These are phyloP conservation scores for Wiebesia pumilae DNA, from an alignment of 1,140 invertebrate genomes.

Conservation along the genomic window DNA sequence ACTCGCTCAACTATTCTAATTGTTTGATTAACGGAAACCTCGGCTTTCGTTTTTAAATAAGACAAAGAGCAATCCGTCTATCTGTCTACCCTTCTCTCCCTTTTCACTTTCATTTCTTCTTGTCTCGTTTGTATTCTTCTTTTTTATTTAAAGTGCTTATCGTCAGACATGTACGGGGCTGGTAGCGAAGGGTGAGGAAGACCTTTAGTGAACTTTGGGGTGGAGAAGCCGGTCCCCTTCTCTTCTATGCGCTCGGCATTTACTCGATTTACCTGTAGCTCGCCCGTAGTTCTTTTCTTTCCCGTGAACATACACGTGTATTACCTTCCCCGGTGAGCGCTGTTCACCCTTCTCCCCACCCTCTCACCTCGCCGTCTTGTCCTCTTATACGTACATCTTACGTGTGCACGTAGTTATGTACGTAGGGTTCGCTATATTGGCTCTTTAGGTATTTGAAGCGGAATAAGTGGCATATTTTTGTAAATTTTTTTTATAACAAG, in stretches of 20 bases:
- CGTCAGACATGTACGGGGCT: constrained; percentile 44
- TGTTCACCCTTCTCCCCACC: neutral
- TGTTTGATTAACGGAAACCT: neutral
- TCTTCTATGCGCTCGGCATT: constrained; percentile 23
- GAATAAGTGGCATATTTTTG: constrained; percentile 22
- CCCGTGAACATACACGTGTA: constrained; percentile 17
- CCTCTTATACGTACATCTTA: neutral
- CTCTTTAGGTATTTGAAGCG: neutral
- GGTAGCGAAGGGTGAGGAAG: neutral
- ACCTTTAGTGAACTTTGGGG: neutral
- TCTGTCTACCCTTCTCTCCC: neutral
- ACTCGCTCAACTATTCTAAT: neutral
- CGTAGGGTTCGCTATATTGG: neutral
- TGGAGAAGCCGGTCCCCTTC: neutral
- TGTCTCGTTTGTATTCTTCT: neutral
- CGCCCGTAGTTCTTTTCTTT: neutral
- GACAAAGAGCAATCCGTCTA: neutral
- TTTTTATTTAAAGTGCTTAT: constrained; percentile 50
- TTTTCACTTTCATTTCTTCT: neutral
- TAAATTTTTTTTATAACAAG: neutral
- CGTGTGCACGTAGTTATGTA: neutral
- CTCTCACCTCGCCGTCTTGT: neutral
- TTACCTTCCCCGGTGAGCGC: neutral
- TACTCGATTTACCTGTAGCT: constrained; percentile 49
- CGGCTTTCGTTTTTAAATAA: neutral